A percentile compares a stretch with the other conserved stretches of the same genome.
Conservation (phyloP, 2,113 vertebrate species). For the Crotalus viridis region DNA sequence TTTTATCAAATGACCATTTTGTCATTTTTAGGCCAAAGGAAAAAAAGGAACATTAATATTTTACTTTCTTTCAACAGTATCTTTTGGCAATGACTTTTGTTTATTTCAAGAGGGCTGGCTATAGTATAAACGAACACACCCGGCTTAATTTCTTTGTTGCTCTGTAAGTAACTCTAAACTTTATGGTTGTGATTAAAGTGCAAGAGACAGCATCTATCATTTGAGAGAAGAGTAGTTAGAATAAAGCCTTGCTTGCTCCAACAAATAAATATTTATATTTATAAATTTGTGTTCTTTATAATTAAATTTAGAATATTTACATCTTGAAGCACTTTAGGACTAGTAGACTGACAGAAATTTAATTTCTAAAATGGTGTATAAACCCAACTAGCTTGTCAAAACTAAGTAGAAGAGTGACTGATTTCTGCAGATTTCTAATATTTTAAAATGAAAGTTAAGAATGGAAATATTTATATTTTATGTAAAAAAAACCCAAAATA, state of each 20-base stretch:
- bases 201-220: not conserved
- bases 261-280: not conserved
- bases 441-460: not conserved
- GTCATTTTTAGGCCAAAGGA: conserved; percentile 37
- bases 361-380: not conserved
- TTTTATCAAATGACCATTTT: not conserved
- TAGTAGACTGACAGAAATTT: not conserved
- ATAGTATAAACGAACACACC: conserved; percentile 83
- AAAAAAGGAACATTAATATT: conserved; percentile 54
- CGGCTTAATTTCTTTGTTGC: conserved; percentile 93
- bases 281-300: not conserved
- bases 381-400: not conserved
- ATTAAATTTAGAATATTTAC: not conserved
- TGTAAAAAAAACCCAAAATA: not conserved
- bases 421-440: not conserved
- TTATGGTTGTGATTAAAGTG: conserved; percentile 35
- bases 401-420: not conserved
- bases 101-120: conserved; percentile 95
- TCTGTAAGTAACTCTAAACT: conserved; percentile 83
- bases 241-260: not conserved
- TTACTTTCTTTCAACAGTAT: conserved; percentile 79
- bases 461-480: not conserved
- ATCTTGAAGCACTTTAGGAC: not conserved
- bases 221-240: not conserved
- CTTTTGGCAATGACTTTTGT: conserved; percentile 97